Evolutionary conservation across 2,888 invertebrate genomes (phyloP), one percentile per base, ranked within the genome.

Genomic region (Glomeris marginata): DNA sequence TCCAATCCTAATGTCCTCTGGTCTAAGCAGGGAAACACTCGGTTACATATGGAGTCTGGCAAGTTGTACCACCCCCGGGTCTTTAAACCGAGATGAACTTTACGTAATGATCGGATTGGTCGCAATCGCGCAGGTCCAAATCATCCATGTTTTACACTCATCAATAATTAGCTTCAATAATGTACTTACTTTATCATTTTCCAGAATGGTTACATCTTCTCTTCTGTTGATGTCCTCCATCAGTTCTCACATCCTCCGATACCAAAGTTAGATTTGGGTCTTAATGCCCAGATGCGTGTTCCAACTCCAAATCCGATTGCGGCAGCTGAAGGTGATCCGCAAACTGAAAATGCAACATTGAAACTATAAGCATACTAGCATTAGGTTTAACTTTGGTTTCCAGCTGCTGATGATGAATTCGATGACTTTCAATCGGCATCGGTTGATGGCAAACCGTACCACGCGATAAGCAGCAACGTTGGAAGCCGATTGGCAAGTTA

Each of bases 11-110:
- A 55, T 69, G 33, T 59, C 69, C 43, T 69, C 69, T 54, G 67
- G 68, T 1, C 57, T 72, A 40, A 61, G 66, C 1, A 62, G 66
- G 35, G 66, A 69, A 47, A 58, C 63, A 16, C 59, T 72, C 15
- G 69, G 70, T 4, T 61, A 66, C 50, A 64, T 73, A 22, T 72
- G 72, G 72, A 60, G 61, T 5, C 56, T 70, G 52, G 68, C 67
- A 42, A 72, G 70, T 59, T 62, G 63, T 35, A 61, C 62, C 2
- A 63, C 61, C 2, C 70, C 70, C 2, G 72, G 71, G 1, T 66
- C 68, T 54, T 62, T 72, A 41, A 63, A 62, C 2, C 58, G 62
- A 48, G 58, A 63, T 16, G 72, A 72, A 57, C 64, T 73, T 45
- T 70, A 64, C 58, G 63, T 67, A 21, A 61, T 68, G n/a, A 60